Conservation (phyloP, 2,113 vertebrate genomes). For the Coryphaenoides rupestris region DNA sequence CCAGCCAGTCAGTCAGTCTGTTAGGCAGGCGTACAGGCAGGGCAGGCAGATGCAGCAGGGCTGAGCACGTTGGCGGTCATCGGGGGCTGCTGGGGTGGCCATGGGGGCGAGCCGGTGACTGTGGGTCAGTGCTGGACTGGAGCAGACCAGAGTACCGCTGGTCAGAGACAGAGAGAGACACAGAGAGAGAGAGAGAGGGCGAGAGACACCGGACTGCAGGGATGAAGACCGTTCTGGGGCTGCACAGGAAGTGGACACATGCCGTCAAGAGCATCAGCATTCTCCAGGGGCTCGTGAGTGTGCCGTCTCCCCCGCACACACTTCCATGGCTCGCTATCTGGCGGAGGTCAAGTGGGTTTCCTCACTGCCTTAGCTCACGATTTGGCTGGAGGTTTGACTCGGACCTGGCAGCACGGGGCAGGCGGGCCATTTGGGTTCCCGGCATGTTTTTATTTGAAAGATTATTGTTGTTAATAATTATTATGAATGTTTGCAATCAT, state of each 20-base stretch:
- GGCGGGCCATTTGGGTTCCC: too few relatives aligned
- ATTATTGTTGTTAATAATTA: too few relatives aligned
- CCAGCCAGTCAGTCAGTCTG: background rate
- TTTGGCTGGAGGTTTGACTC: background rate
- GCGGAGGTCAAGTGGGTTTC: background rate
- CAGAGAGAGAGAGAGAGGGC: constrained; percentile 1
- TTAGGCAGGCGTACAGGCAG: constrained; percentile 52
- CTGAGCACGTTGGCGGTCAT: constrained; percentile 31
- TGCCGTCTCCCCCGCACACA: background rate
- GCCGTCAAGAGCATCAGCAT: constrained; percentile 86
- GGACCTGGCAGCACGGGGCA: background rate
- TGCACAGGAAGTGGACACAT: constrained; percentile 87
- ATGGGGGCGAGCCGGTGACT: constrained; percentile 11
- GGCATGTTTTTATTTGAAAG: too few relatives aligned
- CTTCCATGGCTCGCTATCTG: background rate
- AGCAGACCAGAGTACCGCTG: constrained; percentile 47
- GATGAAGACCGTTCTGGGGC: constrained; percentile 84
- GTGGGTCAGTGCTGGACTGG: constrained; percentile 56
- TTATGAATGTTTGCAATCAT: too few relatives aligned
- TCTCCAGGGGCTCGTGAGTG: constrained; percentile 85
- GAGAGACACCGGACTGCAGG: constrained; percentile 20
- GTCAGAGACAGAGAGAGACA: constrained; percentile 1
- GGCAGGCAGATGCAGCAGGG: constrained; percentile 64
- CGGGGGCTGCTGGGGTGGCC: background rate
- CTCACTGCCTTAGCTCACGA: background rate